These are phyloP conservation scores for Exocentrus adspersus DNA, from an alignment of 2,888 invertebrate species.

Conservation along the genomic window DNA sequence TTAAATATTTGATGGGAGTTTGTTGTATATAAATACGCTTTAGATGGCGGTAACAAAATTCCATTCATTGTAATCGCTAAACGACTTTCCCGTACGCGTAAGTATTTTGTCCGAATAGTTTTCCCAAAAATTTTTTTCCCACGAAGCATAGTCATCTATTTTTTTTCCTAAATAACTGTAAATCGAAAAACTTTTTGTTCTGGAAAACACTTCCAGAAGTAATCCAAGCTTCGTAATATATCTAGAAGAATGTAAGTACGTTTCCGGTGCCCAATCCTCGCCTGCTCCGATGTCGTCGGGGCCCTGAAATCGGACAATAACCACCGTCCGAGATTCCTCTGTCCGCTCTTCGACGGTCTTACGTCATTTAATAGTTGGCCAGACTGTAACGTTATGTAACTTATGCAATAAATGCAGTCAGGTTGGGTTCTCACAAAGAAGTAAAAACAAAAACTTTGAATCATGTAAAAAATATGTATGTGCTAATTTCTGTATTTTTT, in stretches of 20 bases:
- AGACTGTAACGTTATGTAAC: not conserved
- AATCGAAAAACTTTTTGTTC: too few relatives aligned
- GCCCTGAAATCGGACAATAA: not conserved
- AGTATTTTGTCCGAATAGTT: too few relatives aligned
- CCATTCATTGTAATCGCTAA: not conserved
- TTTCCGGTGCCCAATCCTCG: not conserved
- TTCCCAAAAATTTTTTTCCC: too few relatives aligned
- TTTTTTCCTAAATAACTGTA: too few relatives aligned
- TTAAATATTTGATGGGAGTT: conserved; percentile 7
- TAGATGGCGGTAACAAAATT: not conserved
- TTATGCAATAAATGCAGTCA: not conserved
- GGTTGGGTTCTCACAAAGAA: not conserved
- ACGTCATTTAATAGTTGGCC: not conserved
- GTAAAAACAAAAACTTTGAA: too few relatives aligned
- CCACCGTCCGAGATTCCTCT: conserved; percentile 7
- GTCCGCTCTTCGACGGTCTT: not conserved
- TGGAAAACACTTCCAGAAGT: too few relatives aligned
- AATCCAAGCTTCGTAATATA: too few relatives aligned
- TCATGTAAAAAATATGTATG: too few relatives aligned
- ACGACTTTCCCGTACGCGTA: not conserved
- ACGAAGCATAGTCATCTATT: too few relatives aligned
- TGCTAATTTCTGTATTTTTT: too few relatives aligned
- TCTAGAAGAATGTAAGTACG: too few relatives aligned
- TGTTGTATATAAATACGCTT: not conserved
- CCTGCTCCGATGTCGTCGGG: not conserved